Conservation (phyloP, 2,888 invertebrate genomes). For the Cosmia pyralina region DNA sequence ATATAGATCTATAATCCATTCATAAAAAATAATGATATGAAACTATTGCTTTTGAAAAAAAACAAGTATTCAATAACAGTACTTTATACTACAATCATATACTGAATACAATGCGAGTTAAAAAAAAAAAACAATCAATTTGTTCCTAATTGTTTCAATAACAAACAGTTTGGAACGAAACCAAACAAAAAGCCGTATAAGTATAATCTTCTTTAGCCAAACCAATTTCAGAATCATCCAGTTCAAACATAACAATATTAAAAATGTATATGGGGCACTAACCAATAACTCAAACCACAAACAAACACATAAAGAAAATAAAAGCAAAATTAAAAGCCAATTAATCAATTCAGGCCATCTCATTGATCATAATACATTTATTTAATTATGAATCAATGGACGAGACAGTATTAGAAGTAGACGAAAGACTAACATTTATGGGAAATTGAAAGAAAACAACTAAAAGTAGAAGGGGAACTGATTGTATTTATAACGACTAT, state of each 20-base stretch:
- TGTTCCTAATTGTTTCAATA: constrained; percentile 3
- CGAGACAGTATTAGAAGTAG: background rate
- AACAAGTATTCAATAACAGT: constrained; percentile 6
- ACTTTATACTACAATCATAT: background rate
- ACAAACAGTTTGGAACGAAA: constrained; percentile 25
- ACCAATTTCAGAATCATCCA: constrained; percentile 37
- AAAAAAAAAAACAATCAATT: constrained; percentile 15
- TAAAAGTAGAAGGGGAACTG: background rate
- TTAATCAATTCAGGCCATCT: constrained; percentile 30
- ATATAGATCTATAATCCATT: constrained; percentile 3
- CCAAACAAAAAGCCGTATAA: constrained; percentile 23
- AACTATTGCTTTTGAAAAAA: constrained; percentile 29
- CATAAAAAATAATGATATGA: constrained; percentile 27
- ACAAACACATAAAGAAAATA: constrained; percentile 9
- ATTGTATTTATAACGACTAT: background rate
- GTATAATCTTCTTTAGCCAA: constrained; percentile 30
- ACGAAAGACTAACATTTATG: background rate
- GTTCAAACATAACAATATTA: constrained; percentile 34
- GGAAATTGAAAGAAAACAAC: background rate
- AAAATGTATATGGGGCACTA: background rate
- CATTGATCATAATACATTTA: constrained; percentile 31
- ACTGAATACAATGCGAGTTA: background rate
- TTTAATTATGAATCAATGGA: constrained; percentile 31
- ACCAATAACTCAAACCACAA: constrained; percentile 9
- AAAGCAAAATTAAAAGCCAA: constrained; percentile 17